Evolutionary conservation across 2,113 vertebrate genomes (phyloP).

Genomic region (Megaceryle torquata): DNA sequence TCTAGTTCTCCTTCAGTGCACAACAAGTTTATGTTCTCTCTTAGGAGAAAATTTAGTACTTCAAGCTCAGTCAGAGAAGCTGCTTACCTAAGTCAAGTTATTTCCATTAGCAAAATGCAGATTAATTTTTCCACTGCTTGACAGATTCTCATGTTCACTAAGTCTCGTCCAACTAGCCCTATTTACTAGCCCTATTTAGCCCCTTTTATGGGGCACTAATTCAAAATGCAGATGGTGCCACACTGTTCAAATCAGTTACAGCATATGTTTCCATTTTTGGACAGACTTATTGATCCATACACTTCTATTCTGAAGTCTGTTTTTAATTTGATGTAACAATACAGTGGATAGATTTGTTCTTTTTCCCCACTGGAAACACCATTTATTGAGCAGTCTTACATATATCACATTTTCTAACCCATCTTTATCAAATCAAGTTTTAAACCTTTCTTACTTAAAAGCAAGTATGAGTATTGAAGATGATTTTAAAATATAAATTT

Average conservation of each 20-base stretch:
- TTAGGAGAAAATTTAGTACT: neutral
- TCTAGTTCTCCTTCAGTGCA: neutral
- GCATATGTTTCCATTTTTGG: neutral
- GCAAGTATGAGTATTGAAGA: neutral
- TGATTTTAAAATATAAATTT: neutral
- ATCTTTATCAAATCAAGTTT: neutral
- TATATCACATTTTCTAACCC: neutral
- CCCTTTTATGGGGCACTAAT: neutral
- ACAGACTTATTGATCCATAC: rapidly evolving
- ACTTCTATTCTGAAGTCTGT: neutral
- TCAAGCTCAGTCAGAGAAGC: neutral
- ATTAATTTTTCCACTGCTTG: neutral
- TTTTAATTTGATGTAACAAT: neutral
- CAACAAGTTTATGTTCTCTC: neutral
- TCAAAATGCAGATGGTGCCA: neutral
- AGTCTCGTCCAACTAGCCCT: neutral
- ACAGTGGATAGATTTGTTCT: neutral
- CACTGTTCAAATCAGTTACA: neutral
- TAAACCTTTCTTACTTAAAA: neutral
- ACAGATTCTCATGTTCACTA: neutral
- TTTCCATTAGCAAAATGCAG: neutral
- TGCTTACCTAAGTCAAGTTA: neutral
- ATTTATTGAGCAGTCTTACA: neutral
- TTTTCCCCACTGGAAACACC: neutral
- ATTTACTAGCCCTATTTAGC: neutral